Percentiles rank a stretch among this genome's conserved stretches.
Conservation (phyloP, 2,888 invertebrate species). For the Drosophila flavopinicola region DNA sequence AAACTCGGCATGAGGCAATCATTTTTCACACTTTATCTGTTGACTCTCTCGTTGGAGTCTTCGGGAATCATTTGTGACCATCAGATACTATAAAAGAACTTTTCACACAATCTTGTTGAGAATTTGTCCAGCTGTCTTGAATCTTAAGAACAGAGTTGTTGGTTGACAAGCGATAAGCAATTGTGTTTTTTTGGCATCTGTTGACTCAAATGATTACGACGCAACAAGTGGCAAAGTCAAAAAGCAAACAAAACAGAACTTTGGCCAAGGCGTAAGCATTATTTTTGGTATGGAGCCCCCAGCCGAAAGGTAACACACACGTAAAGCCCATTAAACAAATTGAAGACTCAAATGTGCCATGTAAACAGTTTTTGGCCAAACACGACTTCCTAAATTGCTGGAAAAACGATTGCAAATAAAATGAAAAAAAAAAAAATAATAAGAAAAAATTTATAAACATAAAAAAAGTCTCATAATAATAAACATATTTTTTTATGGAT, state of each 20-base stretch:
- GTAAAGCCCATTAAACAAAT: constrained; percentile 32
- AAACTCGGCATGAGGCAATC: no score
- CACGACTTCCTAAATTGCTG: neutral
- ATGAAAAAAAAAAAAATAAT: constrained; percentile 1
- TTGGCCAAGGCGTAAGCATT: neutral
- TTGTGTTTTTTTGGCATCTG: neutral
- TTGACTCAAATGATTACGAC: constrained; percentile 2
- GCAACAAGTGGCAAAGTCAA: constrained; percentile 1
- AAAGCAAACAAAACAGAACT: neutral
- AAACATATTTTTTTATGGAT: constrained; percentile 26
- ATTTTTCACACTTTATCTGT: no score
- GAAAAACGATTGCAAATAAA: constrained; percentile 22
- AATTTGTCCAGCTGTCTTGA: neutral
- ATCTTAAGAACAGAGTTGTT: neutral
- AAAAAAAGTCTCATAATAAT: constrained; percentile 17
- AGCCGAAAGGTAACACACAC: constrained; percentile 10
- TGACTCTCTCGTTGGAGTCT: no score
- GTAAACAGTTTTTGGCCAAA: constrained; percentile 14
- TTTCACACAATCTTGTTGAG: constrained; percentile 1
- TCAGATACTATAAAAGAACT: no score
- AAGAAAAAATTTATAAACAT: neutral
- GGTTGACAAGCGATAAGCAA: neutral
- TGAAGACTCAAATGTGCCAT: constrained; percentile 5
- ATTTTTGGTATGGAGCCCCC: neutral
- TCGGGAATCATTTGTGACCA: no score